Percentiles rank a stretch among this genome's conserved stretches.
These are phyloP conservation scores for Nasua narica DNA, from an alignment of 2,797 vertebrate genomes.

Conservation along the genomic window DNA sequence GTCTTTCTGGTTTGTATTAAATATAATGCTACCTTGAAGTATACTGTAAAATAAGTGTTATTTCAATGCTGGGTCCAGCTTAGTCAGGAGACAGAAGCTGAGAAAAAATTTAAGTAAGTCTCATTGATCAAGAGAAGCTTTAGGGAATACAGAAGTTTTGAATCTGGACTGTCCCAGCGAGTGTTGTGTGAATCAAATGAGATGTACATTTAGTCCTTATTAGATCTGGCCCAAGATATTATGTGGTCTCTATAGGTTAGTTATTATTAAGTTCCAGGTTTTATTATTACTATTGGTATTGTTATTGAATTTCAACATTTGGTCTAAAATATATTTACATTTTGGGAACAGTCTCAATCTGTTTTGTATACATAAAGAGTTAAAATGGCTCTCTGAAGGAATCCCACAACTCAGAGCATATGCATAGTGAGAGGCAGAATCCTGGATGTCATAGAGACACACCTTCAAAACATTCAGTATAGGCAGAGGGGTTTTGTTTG, in stretches of 20 bases:
- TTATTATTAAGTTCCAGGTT: neutral
- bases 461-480: neutral
- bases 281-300: neutral
- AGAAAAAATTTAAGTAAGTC: neutral
- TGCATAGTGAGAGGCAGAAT: neutral
- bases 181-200: neutral
- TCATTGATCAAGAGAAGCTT: neutral
- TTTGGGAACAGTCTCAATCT: neutral
- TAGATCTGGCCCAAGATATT: neutral
- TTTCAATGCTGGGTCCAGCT: neutral
- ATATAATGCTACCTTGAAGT: neutral
- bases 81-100: neutral
- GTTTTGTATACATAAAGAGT: neutral
- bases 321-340: neutral
- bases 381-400: neutral
- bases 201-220: neutral
- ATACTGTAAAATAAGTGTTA: neutral
- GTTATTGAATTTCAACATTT: neutral
- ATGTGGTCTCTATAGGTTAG: neutral
- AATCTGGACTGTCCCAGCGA: no score
- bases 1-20: neutral
- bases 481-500: neutral
- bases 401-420: neutral
- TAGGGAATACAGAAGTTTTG: neutral
- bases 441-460: neutral